Evolutionary conservation across 1,140 invertebrate species (phyloP), one percentile per base, ranked within the genome.

Genomic region (Ylistrum balloti): DNA sequence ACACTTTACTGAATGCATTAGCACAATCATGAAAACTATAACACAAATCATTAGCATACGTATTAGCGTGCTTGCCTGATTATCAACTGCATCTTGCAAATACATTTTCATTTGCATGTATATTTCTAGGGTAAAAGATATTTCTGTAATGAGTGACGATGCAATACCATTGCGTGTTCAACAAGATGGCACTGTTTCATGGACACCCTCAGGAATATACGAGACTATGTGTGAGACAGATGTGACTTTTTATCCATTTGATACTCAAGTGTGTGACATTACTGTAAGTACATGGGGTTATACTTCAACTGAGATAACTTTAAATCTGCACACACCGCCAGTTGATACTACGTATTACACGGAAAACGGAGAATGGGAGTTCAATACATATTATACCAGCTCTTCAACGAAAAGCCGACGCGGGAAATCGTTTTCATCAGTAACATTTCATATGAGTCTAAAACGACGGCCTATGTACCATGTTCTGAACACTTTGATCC

Each of bases 351-450:
- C 33, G 11, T 35, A 87, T 20, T 87, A n/a, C 86, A 87, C 33
- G 9, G 33, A 87, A 87, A 87, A 87, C 38, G 86, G 86, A n/a
- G 86, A 87, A 34, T 87, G 86, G 86, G 86, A 87, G 33, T 87
- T 87, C 20, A n/a, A 1, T 15, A 34, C 86, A 41, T 87, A 20
- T n/a, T 87, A 7, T 33, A 41, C 86, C 17, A 35, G 38, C 28
- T 34, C 22, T 11, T 28, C 33, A 33, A 87, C 33, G 9, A 87
- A 35, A 2, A 34, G 33, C 17, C 33, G 38, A 33, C 20, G 86
- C 9, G 33, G 86, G 17, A 35, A 11, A 11, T 87, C 86, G 11
- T 87, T 87, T 87, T 87, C 33, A 34, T 22, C 33, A 3, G 17
- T 87, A 33, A 35, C 33, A 9, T 87, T 87, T 35, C 86, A 33